Base-by-base conservation (phyloP, 1,140 invertebrate species). In the Cephus cinctus region DNA sequence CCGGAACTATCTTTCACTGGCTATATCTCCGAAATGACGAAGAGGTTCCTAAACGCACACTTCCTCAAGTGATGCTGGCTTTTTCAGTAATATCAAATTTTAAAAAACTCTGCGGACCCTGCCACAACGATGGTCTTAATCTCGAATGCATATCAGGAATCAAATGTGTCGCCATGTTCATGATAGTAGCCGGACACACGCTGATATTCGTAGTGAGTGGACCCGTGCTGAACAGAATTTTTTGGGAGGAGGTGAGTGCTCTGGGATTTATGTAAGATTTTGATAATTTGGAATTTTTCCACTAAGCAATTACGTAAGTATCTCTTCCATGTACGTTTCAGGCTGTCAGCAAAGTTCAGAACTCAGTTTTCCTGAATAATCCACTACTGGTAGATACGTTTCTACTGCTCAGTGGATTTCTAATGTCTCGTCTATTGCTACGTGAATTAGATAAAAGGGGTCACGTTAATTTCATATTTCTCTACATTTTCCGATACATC, bases 381-480 rank as follows among this genome's bases (percentile, higher is more conserved):
- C 72, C 82, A 1, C 67, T 83, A 2, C 65, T 86, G 5, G 86
- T 87, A 5, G 86, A 88, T 57, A 85, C 83, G 9, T 88, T 87
- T 67, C 76, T 88, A 16, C 73, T 87, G 43, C 67, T 88, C 9
- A 84, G 85, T 57, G 85, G 85, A 8, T 82, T 87, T 59, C 76
- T 87, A 15, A 80, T 87, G 57, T 78, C 81, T 48, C 77, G 83
- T 54, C 75, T 84, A 27, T 61, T 87, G 0, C 68, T 88, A n/a
- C 73, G 82, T 11, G 83, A 87, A 61, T 67, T 88, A 41, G 84
- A 87, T 44, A 86, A 85, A 57, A 77, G 80, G 54, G 78, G 78
- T 62, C 81, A 81, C 25, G 62, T 86, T 2, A 86, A 86, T 67
- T 64, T 85, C 30, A 50, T 81, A 34, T 66, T 83, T 8, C 75